Evolutionary conservation across 2,113 vertebrate genomes (phyloP).

Genomic region (Nycticryphes semicollaris): DNA sequence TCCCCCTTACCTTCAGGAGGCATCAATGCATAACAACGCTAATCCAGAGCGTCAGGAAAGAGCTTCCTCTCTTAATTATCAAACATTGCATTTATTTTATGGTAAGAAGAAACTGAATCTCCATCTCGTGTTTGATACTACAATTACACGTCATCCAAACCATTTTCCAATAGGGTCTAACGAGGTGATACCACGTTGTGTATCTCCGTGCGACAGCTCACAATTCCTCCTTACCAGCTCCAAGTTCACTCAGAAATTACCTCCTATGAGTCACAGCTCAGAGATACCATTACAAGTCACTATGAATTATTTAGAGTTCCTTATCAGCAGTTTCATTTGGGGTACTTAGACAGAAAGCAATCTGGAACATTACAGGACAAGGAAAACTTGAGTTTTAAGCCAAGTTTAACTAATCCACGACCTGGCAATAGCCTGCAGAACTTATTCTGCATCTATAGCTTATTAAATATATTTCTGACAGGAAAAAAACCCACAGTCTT

Average conservation of each 20-base stretch:
- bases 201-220: neutral
- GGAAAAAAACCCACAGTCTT: neutral
- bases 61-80: neutral
- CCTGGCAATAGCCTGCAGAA: neutral
- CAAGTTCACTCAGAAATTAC: neutral
- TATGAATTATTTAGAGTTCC: neutral
- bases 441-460: neutral
- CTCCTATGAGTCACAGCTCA: neutral
- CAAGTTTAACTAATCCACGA: neutral
- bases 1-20: neutral
- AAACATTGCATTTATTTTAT: neutral
- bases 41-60: neutral
- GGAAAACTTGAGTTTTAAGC: neutral
- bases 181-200: accelerated
- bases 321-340: neutral
- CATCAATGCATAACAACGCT: neutral
- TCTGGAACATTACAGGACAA: neutral
- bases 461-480: neutral
- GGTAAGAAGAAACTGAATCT: neutral
- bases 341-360: neutral
- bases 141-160: neutral
- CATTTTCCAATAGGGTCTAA: accelerated
- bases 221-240: neutral
- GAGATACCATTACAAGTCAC: neutral
- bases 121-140: neutral